Conservation (phyloP, 2,888 invertebrate genomes). For the Aleiodes alternator region DNA sequence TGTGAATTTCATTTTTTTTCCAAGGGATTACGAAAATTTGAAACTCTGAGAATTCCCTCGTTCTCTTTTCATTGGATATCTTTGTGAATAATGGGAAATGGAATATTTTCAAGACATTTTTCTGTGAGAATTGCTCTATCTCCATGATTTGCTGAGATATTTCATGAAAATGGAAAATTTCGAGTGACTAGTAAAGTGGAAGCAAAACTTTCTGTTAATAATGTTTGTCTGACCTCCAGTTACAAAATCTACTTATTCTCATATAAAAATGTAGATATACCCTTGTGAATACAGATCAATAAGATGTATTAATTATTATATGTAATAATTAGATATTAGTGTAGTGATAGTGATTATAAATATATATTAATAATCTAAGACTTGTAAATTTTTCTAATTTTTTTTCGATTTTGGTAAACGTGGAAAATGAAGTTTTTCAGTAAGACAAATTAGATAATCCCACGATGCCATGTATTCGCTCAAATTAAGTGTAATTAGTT, state of each 20-base stretch:
- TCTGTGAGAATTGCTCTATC: background rate
- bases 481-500: conserved; percentile 68
- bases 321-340: conserved; percentile 26
- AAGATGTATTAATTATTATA: conserved; percentile 30
- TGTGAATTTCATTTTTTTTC: no score
- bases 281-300: conserved; percentile 55
- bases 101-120: no score
- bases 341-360: conserved; percentile 26
- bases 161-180: background rate
- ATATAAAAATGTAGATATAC: conserved; percentile 53
- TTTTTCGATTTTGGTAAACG: conserved; percentile 48
- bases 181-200: background rate
- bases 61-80: background rate
- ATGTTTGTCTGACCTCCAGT: background rate
- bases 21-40: no score
- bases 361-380: background rate
- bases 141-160: background rate
- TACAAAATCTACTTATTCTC: conserved; percentile 1
- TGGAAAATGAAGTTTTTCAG: conserved; percentile 43
- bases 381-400: conserved; percentile 33
- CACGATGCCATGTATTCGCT: conserved; percentile 65
- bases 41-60: no score
- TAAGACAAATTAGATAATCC: conserved; percentile 54
- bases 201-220: background rate
- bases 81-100: background rate